Percentiles rank a stretch among this genome's conserved stretches.
phyloP scores from a whole-genome alignment of 2,888 invertebrate genomes.

The Coenonympha arcania region DNA sequence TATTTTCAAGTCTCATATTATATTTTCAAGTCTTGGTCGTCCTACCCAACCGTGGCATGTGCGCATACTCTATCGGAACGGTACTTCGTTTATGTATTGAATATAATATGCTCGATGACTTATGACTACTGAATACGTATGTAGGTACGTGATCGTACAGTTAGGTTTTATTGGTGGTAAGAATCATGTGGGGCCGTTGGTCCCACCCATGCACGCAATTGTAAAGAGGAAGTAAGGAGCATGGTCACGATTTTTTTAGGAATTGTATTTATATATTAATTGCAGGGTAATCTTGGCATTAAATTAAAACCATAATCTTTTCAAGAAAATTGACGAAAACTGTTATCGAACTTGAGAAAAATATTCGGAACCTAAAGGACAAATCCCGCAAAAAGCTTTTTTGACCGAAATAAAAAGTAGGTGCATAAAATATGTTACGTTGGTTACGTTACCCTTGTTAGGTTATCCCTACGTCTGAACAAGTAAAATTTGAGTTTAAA shows the following conservation, averaged over 20 bases:
- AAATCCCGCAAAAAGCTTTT: too few relatives aligned
- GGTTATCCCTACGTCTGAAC: too few relatives aligned
- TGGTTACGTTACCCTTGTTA: too few relatives aligned
- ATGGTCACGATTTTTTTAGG: not conserved
- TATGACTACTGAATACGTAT: constrained; percentile 5
- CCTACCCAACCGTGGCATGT: constrained; percentile 6
- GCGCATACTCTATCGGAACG: constrained; percentile 12
- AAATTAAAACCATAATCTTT: too few relatives aligned
- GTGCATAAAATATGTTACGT: too few relatives aligned
- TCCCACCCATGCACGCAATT: not conserved
- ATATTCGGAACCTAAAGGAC: too few relatives aligned
- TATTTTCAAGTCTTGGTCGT: not conserved
- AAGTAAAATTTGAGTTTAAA: too few relatives aligned
- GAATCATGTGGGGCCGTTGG: not conserved
- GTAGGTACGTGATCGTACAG: constrained; percentile 1
- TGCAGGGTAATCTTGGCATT: too few relatives aligned
- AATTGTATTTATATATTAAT: too few relatives aligned
- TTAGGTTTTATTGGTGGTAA: constrained; percentile 5
- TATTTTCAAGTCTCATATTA: not conserved
- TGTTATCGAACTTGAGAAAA: too few relatives aligned
- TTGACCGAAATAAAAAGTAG: too few relatives aligned
- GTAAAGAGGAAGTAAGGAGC: constrained; percentile 3
- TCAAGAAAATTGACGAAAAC: too few relatives aligned
- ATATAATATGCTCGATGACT: constrained; percentile 12
- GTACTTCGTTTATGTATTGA: constrained; percentile 12